Conservation (phyloP, 2,797 vertebrate genomes). For the Enteromius trimaculatus region DNA sequence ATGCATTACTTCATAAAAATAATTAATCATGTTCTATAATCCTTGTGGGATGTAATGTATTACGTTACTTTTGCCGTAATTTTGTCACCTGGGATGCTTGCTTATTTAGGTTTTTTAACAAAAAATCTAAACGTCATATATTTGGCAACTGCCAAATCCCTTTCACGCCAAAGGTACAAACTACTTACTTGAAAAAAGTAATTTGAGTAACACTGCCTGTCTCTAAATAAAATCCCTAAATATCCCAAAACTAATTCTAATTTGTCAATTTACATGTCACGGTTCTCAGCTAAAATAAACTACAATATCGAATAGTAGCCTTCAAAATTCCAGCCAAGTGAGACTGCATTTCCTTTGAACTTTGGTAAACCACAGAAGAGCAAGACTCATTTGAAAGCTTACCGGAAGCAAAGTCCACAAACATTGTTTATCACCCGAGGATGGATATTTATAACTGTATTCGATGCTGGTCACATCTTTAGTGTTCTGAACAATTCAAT, state of each 20-base stretch:
- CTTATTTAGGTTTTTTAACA: background rate
- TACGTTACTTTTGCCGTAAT: background rate
- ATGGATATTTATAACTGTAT: constrained; percentile 32
- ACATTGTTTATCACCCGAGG: constrained; percentile 15
- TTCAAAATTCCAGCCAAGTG: background rate
- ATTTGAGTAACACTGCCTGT: too few relatives aligned
- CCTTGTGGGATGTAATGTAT: background rate
- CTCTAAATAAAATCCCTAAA: background rate
- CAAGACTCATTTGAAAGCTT: constrained; percentile 26
- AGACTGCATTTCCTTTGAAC: constrained; percentile 30
- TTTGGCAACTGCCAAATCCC: background rate
- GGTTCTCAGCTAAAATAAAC: background rate
- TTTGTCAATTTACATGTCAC: background rate
- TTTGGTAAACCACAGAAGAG: constrained; percentile 19
- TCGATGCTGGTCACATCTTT: constrained; percentile 29
- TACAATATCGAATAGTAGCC: background rate
- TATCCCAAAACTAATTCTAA: background rate
- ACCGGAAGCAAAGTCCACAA: constrained; percentile 19
- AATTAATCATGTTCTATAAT: background rate
- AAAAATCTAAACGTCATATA: background rate
- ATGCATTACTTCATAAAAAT: background rate
- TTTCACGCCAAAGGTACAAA: background rate
- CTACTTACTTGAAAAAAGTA: too few relatives aligned
- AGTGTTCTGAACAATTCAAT: constrained; percentile 38
- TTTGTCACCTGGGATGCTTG: background rate